Evolutionary conservation across 2,113 vertebrate species (phyloP).

Genomic region (Pseudopipra pipra): DNA sequence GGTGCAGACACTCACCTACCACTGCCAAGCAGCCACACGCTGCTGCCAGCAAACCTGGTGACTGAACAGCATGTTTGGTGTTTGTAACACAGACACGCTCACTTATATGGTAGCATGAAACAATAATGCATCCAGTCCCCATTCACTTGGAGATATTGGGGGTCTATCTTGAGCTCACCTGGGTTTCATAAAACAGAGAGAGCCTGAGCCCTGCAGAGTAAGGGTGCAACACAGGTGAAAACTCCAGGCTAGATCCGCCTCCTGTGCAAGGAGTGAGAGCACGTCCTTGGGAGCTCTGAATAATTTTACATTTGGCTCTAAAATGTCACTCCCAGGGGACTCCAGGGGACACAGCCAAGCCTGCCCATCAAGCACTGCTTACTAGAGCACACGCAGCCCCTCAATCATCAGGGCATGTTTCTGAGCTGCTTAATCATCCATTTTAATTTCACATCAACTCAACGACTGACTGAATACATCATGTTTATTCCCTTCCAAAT

Average conservation of each 20-base stretch:
- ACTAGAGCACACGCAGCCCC: not conserved
- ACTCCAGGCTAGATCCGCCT: not conserved
- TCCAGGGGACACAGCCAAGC: not conserved
- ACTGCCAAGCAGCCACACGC: rapidly evolving
- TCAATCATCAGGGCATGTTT: rapidly evolving
- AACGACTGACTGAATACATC: not conserved
- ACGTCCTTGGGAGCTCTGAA: not conserved
- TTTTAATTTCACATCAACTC: not conserved
- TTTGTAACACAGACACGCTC: not conserved
- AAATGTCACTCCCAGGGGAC: not conserved
- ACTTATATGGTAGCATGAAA: not conserved
- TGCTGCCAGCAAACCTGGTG: not conserved
- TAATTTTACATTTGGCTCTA: not conserved
- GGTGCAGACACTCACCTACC: not conserved
- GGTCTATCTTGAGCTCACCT: not conserved
- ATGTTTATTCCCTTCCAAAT: conserved; percentile 5
- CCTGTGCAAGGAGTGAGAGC: not conserved
- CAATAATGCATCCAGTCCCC: not conserved
- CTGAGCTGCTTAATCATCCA: not conserved
- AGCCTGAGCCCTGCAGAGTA: not conserved
- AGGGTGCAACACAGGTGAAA: not conserved
- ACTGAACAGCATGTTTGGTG: not conserved
- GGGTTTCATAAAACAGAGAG: not conserved
- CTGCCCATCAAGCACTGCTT: not conserved
- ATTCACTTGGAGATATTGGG: not conserved